A percentile compares a stretch with the other conserved stretches of the same genome.
Evolutionary conservation across 1,140 invertebrate species (phyloP).

Genomic region (Aphidius ervi): DNA sequence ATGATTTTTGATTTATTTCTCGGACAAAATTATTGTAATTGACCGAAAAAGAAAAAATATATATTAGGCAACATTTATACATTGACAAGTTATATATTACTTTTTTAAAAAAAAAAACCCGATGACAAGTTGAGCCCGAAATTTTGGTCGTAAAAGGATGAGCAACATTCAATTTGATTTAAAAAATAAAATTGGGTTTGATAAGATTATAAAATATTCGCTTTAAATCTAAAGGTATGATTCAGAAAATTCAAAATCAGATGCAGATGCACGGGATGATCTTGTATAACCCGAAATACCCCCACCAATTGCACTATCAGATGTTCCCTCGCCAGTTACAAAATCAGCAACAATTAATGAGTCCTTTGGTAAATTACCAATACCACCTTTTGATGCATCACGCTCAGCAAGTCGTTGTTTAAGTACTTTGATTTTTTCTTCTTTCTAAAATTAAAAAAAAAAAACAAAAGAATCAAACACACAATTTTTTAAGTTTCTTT

Average conservation of each 20-base stretch:
- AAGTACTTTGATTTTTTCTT: constrained; percentile 78
- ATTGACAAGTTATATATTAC: too few species aligned
- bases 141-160: too few species aligned
- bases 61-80: too few species aligned
- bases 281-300: constrained; percentile 69
- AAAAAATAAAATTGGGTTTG: too few species aligned
- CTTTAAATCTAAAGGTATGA: constrained; percentile 68
- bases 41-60: too few species aligned
- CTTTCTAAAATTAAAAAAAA: constrained; percentile 64
- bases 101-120: too few species aligned
- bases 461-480: neutral
- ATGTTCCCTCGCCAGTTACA: constrained; percentile 71
- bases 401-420: constrained; percentile 75
- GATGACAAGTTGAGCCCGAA: too few species aligned
- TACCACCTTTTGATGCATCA: constrained; percentile 54
- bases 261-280: constrained; percentile 72
- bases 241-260: constrained; percentile 82
- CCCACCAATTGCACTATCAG: constrained; percentile 69
- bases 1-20: too few species aligned
- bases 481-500: neutral
- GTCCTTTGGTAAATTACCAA: constrained; percentile 42
- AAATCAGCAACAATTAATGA: constrained; percentile 66
- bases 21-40: too few species aligned
- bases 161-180: too few species aligned
- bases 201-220: neutral